A percentile compares a stretch with the other conserved stretches of the same genome.
Evolutionary conservation across 2,797 vertebrate species (phyloP).

Genomic region (Bradypus variegatus): DNA sequence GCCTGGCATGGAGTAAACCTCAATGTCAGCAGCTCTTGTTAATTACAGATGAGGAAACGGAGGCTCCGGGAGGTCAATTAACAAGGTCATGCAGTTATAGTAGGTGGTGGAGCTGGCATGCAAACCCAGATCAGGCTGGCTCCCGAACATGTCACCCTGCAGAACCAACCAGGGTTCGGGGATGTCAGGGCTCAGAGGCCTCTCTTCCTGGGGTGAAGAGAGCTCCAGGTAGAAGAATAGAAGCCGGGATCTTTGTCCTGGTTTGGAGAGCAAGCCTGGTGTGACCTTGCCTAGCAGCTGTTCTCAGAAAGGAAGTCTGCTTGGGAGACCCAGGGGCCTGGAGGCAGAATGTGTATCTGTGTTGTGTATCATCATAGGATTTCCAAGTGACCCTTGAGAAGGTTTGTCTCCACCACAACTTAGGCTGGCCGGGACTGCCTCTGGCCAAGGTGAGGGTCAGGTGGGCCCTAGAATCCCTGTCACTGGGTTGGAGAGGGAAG

Average conservation of each 20-base stretch:
- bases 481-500: neutral
- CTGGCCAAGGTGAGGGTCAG: slow-evolving; percentile 47
- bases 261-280: neutral
- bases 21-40: neutral
- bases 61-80: neutral
- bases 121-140: neutral
- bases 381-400: neutral
- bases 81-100: neutral
- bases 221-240: neutral
- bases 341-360: neutral
- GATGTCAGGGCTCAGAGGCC: neutral
- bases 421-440: neutral
- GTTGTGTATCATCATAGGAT: neutral
- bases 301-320: neutral
- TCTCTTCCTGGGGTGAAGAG: neutral
- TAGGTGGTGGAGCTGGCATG: neutral
- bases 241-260: neutral
- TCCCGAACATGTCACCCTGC: neutral
- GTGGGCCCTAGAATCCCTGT: neutral
- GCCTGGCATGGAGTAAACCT: neutral
- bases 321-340: neutral
- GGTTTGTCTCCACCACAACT: neutral
- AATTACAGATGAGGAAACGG: neutral
- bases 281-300: neutral
- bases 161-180: neutral